Evolutionary conservation across 2,888 invertebrate species (phyloP), one percentile per base, ranked within the genome.

Genomic region (Chymomyza procnemis): DNA sequence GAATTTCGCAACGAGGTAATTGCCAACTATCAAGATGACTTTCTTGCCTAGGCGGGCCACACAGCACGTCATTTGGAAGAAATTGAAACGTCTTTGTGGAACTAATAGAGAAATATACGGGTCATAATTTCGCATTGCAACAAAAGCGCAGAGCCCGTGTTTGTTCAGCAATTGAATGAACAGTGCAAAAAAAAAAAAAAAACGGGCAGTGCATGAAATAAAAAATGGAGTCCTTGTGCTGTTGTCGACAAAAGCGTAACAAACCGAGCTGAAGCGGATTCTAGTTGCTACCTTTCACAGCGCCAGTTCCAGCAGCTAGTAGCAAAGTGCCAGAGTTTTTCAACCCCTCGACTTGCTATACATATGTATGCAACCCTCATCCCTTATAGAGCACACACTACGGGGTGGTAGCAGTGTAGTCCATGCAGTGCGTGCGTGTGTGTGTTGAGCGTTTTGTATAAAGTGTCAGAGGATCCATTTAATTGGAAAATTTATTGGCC

Each of bases 381-480:
- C 85, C 87, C 83, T 80, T 85, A 63, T 69, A 64, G 50, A 58
- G 52, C 30, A 66, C 26, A 64, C 14, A 71, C 75, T 71, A 70
- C 76, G 80, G 81, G 86, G 79, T 81, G 84, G 74, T 71, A 62
- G 66, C 74, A 71, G 77, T 68, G 77, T 69, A 74, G 78, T 77
- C 46, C 64, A 58, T 60, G 71, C 77, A n/a, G n/a, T n/a, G n/a
- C n/a, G n/a, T n/a, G n/a, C n/a, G n/a, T n/a, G n/a, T 67, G 66
- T 71, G 71, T 74, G 76, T 78, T 74, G 82, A 8, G 79, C 74
- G 68, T 79, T 75, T 69, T 59, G 71, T 75, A 73, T 74, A 77
- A 89, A 83, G 80, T 88, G 89, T 89, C 89, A 89, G 86, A 85
- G 77, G 74, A 83, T 87, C 79, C 84, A 84, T 88, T 89, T 87